A percentile compares a stretch with the other conserved stretches of the same genome.
Conservation (phyloP, 2,888 invertebrate species). For the Pristionchus entomophagus region DNA sequence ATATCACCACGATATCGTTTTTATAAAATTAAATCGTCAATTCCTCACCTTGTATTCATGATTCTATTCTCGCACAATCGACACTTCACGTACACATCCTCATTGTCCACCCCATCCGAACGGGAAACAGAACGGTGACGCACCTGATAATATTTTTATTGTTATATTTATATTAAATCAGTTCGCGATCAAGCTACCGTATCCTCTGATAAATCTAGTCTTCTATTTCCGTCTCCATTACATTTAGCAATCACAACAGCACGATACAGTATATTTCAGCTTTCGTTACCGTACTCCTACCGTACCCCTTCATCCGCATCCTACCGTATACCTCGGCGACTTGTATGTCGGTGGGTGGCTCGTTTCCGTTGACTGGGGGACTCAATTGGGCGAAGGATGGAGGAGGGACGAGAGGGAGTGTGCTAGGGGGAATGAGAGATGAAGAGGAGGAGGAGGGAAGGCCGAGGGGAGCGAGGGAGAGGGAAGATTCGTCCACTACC, state of each 20-base stretch:
- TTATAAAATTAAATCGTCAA: too few relatives aligned
- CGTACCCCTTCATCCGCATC: neutral
- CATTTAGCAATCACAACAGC: too few relatives aligned
- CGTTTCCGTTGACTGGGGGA: neutral
- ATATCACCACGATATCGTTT: too few relatives aligned
- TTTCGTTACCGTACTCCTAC: neutral
- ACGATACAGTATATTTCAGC: too few relatives aligned
- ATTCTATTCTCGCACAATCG: constrained; percentile 61
- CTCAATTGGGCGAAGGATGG: neutral
- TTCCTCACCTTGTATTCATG: constrained; percentile 58
- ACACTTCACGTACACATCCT: constrained; percentile 49
- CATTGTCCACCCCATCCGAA: constrained; percentile 42
- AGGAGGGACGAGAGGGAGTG: neutral
- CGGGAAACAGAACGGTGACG: constrained; percentile 47
- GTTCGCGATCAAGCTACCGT: neutral
- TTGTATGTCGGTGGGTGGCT: constrained; percentile 36
- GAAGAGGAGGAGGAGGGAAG: neutral
- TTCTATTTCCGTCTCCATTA: too few relatives aligned
- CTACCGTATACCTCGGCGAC: constrained; percentile 26
- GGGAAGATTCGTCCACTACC: neutral
- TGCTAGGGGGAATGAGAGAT: neutral
- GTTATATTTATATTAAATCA: neutral
- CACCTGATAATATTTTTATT: neutral
- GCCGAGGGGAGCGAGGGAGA: neutral
- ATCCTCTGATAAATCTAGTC: neutral